Conservation (phyloP, 2,888 invertebrate genomes). For the Flabesymbios commensalis region DNA sequence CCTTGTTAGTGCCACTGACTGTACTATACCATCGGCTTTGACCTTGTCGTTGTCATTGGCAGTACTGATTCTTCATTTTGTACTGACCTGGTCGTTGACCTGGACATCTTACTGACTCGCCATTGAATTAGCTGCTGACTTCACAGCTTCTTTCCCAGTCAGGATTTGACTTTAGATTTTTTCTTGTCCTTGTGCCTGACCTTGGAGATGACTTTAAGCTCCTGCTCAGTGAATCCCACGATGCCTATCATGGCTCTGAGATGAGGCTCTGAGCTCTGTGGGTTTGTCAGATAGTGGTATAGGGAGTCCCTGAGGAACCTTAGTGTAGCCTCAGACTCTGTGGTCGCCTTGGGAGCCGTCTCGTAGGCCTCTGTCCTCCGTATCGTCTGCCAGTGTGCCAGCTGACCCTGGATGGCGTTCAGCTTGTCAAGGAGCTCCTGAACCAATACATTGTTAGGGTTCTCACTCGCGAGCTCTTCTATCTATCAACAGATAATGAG, state of each 20-base stretch:
- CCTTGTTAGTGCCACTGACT: too few species aligned
- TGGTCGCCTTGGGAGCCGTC: constrained; percentile 44
- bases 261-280: constrained; percentile 42
- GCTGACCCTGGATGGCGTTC: constrained; percentile 47
- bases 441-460: constrained; percentile 40
- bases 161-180: too few species aligned
- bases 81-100: too few species aligned
- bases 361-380: constrained; percentile 47
- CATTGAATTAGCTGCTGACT: too few species aligned
- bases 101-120: too few species aligned
- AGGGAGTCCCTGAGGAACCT: constrained; percentile 52
- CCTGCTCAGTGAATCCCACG: constrained; percentile 46
- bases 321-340: constrained; percentile 48
- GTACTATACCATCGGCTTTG: too few species aligned
- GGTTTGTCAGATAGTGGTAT: constrained; percentile 49
- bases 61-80: too few species aligned
- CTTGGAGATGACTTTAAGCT: constrained; percentile 44
- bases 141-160: too few species aligned
- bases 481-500: too few species aligned
- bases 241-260: constrained; percentile 53
- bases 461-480: constrained; percentile 40
- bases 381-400: constrained; percentile 54
- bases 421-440: constrained; percentile 50
- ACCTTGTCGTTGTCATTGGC: too few species aligned
- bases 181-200: too few species aligned